Evolutionary conservation across 1,140 invertebrate genomes (phyloP).

Genomic region (Drosophila insularis): DNA sequence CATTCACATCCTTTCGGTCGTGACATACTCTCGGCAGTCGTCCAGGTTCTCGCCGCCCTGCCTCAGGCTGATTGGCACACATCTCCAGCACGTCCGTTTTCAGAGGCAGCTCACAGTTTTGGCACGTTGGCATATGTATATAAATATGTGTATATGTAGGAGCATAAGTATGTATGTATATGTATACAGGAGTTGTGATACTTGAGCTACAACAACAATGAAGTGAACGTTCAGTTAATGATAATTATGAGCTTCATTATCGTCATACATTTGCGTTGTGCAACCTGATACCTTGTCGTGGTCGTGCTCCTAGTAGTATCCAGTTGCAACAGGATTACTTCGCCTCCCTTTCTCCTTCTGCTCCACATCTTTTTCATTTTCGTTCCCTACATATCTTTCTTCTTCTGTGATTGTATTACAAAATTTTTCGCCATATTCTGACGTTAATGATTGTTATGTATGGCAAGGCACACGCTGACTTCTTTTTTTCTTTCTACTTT

Average conservation of each 20-base stretch:
- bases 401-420: slow-evolving; percentile 4
- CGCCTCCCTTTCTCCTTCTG: neutral
- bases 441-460: slow-evolving; percentile 58
- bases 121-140: slow-evolving; percentile 44
- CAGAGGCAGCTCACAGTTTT: slow-evolving; percentile 35
- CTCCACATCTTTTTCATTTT: neutral
- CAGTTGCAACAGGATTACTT: slow-evolving; percentile 61
- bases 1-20: slow-evolving; percentile 26
- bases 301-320: slow-evolving; percentile 60
- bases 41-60: slow-evolving; percentile 36
- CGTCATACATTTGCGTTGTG: slow-evolving; percentile 49
- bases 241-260: slow-evolving; percentile 48
- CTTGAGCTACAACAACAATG: slow-evolving; percentile 53
- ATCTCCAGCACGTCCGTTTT: slow-evolving; percentile 21
- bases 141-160: slow-evolving; percentile 15
- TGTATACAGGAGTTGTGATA: slow-evolving; percentile 29
- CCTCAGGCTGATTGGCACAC: slow-evolving; percentile 31
- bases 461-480: slow-evolving; percentile 51
- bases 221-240: slow-evolving; percentile 36
- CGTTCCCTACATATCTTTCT: neutral
- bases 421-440: slow-evolving; percentile 31
- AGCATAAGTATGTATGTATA: slow-evolving; percentile 11
- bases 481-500: neutral
- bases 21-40: slow-evolving; percentile 69
- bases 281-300: slow-evolving; percentile 70